Conservation (phyloP, 2,888 invertebrate species). For the Ophioninae sp. region DNA sequence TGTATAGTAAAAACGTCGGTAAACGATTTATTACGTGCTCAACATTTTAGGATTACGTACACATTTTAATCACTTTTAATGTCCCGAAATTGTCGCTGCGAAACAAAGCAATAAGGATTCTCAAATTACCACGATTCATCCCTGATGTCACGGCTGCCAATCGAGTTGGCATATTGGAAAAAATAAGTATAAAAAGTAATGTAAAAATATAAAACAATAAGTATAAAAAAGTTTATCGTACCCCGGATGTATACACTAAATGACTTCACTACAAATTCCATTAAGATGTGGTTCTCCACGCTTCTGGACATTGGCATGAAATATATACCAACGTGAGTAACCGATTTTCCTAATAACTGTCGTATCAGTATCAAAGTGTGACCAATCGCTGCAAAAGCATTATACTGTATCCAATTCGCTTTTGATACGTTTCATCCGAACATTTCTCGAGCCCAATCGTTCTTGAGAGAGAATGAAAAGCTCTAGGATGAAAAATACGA, state of each 20-base stretch:
- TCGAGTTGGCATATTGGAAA: not conserved
- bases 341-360: not conserved
- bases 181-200: conserved; percentile 2
- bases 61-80: not conserved
- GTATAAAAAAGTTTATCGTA: not conserved
- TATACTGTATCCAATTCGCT: not conserved
- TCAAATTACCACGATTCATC: not conserved
- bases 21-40: too few species aligned
- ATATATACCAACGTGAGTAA: conserved; percentile 1
- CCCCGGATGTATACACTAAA: conserved; percentile 11
- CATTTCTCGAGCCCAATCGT: not conserved
- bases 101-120: not conserved
- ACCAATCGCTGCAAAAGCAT: not conserved
- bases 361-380: not conserved
- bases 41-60: too few species aligned
- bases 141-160: conserved; percentile 3
- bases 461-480: not conserved
- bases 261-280: not conserved
- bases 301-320: conserved; percentile 16
- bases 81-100: not conserved
- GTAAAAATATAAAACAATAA: not conserved
- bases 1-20: too few species aligned
- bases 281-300: conserved; percentile 24
- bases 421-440: not conserved
- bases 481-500: conserved; percentile 17